Conservation (phyloP, 2,888 invertebrate species). For the Drosophila neutralis region DNA sequence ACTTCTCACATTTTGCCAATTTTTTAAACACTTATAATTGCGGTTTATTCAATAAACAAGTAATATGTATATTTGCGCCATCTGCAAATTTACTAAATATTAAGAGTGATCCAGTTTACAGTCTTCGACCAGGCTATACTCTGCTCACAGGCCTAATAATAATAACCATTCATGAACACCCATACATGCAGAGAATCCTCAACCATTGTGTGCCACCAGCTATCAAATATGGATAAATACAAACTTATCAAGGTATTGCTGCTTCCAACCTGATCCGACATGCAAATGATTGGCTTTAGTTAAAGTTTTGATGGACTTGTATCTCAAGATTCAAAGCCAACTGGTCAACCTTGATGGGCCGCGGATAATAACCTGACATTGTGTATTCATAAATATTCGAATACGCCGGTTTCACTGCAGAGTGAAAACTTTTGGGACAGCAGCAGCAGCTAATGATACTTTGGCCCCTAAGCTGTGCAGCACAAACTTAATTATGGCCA, state of each 20-base stretch:
- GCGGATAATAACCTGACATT: slow-evolving; percentile 28
- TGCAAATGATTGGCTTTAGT: slow-evolving; percentile 31
- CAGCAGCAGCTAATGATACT: slow-evolving; percentile 38
- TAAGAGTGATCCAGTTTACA: neutral
- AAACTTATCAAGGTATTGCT: neutral
- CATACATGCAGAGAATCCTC: neutral
- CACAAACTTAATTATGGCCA: slow-evolving; percentile 77
- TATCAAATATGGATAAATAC: too few relatives aligned
- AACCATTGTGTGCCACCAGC: neutral
- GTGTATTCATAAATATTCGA: slow-evolving; percentile 43
- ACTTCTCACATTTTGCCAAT: neutral
- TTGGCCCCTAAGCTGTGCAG: slow-evolving; percentile 50
- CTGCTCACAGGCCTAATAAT: neutral
- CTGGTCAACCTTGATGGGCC: slow-evolving; percentile 49
- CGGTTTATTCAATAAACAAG: neutral
- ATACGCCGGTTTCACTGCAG: slow-evolving; percentile 21
- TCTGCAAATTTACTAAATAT: neutral
- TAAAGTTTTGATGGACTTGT: slow-evolving; percentile 3
- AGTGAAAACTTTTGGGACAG: slow-evolving; percentile 22
- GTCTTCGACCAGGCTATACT: neutral
- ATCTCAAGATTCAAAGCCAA: neutral
- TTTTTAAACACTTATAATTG: neutral
- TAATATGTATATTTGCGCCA: neutral
- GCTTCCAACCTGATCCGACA: slow-evolving; percentile 13
- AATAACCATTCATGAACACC: neutral